Evolutionary conservation across 2,113 vertebrate species (phyloP).

Genomic region (Mobula birostris): DNA sequence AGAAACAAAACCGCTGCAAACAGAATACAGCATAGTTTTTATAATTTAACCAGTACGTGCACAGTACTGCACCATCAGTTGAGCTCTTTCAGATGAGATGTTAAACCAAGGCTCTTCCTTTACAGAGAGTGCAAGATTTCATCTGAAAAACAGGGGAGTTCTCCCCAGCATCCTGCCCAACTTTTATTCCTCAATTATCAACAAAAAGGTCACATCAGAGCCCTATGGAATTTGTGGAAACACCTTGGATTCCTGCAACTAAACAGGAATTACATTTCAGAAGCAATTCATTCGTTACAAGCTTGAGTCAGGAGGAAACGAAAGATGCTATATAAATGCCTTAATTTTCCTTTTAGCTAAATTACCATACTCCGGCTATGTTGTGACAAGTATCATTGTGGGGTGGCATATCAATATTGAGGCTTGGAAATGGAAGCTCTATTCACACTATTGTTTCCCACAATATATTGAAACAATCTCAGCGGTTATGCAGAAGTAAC

Average conservation of each 20-base stretch:
- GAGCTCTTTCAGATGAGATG: not conserved
- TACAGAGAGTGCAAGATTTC: no score
- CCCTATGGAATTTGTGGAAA: no score
- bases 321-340: not conserved
- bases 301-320: no score
- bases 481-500: not conserved
- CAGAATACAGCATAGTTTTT: not conserved
- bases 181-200: no score
- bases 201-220: no score
- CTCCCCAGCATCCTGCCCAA: no score
- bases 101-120: no score
- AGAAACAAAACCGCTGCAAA: not conserved
- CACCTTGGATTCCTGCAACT: no score
- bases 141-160: no score
- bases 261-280: no score
- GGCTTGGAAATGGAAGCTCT: not conserved
- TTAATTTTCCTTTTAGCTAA: not conserved
- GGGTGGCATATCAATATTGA: not conserved
- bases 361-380: not conserved
- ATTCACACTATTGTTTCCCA: not conserved
- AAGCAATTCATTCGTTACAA: no score
- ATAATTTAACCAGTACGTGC: not conserved
- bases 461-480: not conserved
- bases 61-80: not conserved
- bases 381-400: not conserved